Conservation (phyloP, 2,797 vertebrate genomes). For the Coreius guichenoti region DNA sequence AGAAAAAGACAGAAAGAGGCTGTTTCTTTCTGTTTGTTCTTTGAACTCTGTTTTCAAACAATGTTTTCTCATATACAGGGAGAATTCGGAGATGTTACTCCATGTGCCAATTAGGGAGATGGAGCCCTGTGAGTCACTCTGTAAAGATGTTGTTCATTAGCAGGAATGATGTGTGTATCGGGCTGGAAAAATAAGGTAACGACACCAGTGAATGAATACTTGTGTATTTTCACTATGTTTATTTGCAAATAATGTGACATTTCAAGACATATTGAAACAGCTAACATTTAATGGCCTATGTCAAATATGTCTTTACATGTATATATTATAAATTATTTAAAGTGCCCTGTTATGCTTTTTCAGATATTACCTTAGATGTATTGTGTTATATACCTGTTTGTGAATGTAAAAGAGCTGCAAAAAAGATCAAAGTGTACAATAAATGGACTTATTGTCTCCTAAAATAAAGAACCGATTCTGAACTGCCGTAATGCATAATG, state of each 20-base stretch:
- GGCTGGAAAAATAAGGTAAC: conserved; percentile 28
- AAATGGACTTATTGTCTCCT: neutral
- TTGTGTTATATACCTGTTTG: neutral
- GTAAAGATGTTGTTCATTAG: conserved; percentile 36
- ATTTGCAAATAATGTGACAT: neutral
- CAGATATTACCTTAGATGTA: too few species aligned
- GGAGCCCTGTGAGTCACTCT: conserved; percentile 43
- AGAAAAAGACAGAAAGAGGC: conserved; percentile 41
- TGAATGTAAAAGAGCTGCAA: neutral
- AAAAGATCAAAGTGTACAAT: neutral
- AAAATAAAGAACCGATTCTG: neutral
- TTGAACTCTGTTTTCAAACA: conserved; percentile 44
- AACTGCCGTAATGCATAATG: neutral
- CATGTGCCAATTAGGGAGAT: conserved; percentile 45
- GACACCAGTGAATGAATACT: neutral
- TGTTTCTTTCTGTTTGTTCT: conserved; percentile 24
- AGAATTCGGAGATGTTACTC: conserved; percentile 8
- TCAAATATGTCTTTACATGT: too few species aligned
- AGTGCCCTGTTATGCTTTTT: too few species aligned
- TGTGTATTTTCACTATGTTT: neutral
- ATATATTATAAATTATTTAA: too few species aligned
- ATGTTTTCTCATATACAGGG: conserved; percentile 16
- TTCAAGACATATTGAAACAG: neutral
- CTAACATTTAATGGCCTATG: too few species aligned
- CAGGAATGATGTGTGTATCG: conserved; percentile 16